Evolutionary conservation across 2,888 invertebrate species (phyloP), one percentile per base, ranked within the genome.

Genomic region (Orthosia incerta): DNA sequence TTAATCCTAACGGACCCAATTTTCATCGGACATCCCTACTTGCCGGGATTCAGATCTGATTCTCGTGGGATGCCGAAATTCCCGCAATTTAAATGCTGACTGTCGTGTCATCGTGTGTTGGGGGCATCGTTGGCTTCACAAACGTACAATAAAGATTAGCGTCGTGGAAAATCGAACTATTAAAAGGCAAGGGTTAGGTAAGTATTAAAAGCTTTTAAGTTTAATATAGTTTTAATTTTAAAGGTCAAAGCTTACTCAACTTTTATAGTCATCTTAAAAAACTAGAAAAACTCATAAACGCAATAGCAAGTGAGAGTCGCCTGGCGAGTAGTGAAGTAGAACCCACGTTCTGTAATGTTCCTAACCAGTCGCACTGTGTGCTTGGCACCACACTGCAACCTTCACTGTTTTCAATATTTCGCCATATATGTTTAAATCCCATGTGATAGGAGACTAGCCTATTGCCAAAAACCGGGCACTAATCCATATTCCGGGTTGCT

Each of bases 1-100:
- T 76, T 80, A 83, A 82, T 80, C 55, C 69, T 59, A 45, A 70
- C 70, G 48, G 72, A 64, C 50, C 64, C 56, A 61, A 85, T 73
- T 79, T 82, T 80, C 80, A 59, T 65, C 55, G 71, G 75, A 61
- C 55, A 31, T 50, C 56, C 66, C 55, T 72, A 79, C 68, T 82
- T 76, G 46, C 72, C 71, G 45, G 76, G 68, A 65, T 73, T 55
- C 60, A 57, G 20, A 50, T 57, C 15, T 61, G 59, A 67, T 23
- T 69, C 57, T 26, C 63, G 59, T 60, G 63, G 74, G 67, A 69
- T 39, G 20, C 48, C n/a, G 13, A 56, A 68, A 67, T 76, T 60
- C n/a, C 48, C 48, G 72, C 65, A 74, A 71, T 74, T 63, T 77
- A 70, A 63, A 67, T 55, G 63, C 51, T 57, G n/a, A n/a, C 56